Base-by-base conservation (phyloP, 2,888 invertebrate species). In the Cinara cedri region DNA sequence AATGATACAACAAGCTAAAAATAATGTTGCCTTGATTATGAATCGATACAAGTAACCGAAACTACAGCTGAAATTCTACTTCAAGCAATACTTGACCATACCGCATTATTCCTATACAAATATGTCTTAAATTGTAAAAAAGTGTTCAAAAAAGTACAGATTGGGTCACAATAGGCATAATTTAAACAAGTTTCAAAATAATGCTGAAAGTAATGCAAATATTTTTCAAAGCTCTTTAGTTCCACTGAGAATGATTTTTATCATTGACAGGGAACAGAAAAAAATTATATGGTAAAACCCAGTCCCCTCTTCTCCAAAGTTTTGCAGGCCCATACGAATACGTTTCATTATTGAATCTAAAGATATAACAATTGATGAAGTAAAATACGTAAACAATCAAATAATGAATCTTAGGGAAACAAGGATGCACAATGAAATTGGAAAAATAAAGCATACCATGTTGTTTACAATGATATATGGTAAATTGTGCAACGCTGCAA, bases 261-360 rank as follows among this genome's bases (percentile, higher is more conserved):
- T 57, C 19, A 65, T 65, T 44, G 68, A 51, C 26, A 72, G 13
- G 11, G 49, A 49, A 78, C 26, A 82, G 76, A 75, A 81, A 81
- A 54, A 83, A 82, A 81, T 83, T 11, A 65, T 84, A 72, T 84
- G 84, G 83, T 81, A 84, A 81, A 85, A 84, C 80, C 84, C 84
- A 51, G 82, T 81, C 9, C 84, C 84, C 24, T 84, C 84, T 9
- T 84, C 84, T 21, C 81, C 83, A 3, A 68, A 83, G 70, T 84
- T 81, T 76, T 84, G 84, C 72, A 82, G 84, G 6, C 84, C 83
- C 13, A 84, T 84, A 21, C 74, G 84, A 44, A 44, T 44, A 44
- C 10, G 4, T 44, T 44, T 44, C 10, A 4, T 44, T 44, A 44
- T 4, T 44, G 44, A 44, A 44, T 44, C 44, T 44, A 65, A 70